A percentile compares a stretch with the other conserved stretches of the same genome.
Conservation (phyloP, 2,113 vertebrate genomes). For the Naja naja region DNA sequence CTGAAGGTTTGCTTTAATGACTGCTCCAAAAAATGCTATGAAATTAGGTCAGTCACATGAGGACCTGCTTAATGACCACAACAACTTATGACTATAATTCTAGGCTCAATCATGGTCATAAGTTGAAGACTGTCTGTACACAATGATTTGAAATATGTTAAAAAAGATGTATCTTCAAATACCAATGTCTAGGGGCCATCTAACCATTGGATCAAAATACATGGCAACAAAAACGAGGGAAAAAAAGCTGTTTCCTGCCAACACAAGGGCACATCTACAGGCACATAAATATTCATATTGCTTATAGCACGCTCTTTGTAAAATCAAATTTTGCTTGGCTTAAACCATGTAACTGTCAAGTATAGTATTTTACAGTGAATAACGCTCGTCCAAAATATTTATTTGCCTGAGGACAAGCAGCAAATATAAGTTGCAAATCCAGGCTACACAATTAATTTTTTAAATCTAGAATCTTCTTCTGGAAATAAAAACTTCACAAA, state of each 20-base stretch:
- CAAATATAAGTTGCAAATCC: neutral
- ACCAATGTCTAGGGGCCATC: neutral
- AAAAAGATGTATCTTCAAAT: neutral
- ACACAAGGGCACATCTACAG: neutral
- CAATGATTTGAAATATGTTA: neutral
- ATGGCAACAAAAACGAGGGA: neutral
- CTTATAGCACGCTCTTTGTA: neutral
- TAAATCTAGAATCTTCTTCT: neutral
- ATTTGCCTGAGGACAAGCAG: neutral
- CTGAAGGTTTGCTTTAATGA: too few relatives aligned
- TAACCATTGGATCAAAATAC: neutral
- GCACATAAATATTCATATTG: neutral
- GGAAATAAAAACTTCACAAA: neutral
- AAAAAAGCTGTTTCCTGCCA: too few relatives aligned
- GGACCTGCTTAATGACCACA: too few relatives aligned
- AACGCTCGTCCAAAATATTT: neutral
- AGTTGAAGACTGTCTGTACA: too few relatives aligned
- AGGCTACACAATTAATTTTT: neutral
- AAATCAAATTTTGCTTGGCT: neutral
- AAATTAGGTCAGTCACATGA: too few relatives aligned
- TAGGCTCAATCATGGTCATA: too few relatives aligned
- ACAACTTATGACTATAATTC: too few relatives aligned
- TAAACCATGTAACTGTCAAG: neutral
- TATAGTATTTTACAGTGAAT: neutral
- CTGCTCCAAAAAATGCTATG: too few relatives aligned